Percentiles rank a stretch among this genome's conserved stretches.
These are phyloP conservation scores for Drosophila recens DNA, from an alignment of 2,888 invertebrate genomes.

Conservation along the genomic window DNA sequence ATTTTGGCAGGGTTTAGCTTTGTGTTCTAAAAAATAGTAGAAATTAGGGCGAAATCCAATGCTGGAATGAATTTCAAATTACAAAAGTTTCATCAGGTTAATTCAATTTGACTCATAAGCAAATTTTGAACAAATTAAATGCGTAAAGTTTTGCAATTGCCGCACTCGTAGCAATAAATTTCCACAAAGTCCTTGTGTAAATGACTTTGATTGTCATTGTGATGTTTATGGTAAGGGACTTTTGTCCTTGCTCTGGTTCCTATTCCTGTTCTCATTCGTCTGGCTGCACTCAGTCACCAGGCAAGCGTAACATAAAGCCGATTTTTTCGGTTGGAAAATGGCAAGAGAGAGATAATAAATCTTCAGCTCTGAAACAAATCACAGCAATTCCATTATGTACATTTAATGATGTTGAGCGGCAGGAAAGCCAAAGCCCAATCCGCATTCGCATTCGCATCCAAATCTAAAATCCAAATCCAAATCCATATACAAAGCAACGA, in stretches of 20 bases:
- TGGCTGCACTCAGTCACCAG: constrained; percentile 76
- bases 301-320: constrained; percentile 76
- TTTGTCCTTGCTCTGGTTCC: constrained; percentile 31
- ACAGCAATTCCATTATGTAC: constrained; percentile 79
- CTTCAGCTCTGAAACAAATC: constrained; percentile 73
- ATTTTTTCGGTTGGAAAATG: constrained; percentile 77
- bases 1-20: background rate
- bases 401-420: constrained; percentile 77
- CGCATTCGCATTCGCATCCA: constrained; percentile 14
- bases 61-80: constrained; percentile 24
- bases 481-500: constrained; percentile 62
- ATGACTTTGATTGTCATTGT: constrained; percentile 73
- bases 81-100: constrained; percentile 70
- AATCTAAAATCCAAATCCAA: constrained; percentile 34
- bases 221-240: constrained; percentile 33
- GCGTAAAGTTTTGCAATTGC: constrained; percentile 74
- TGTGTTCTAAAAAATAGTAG: background rate
- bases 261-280: constrained; percentile 34
- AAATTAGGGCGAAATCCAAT: constrained; percentile 2
- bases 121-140: constrained; percentile 76
- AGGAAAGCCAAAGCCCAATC: constrained; percentile 25
- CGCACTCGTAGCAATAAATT: constrained; percentile 69
- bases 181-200: constrained; percentile 70
- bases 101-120: constrained; percentile 74
- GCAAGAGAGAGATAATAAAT: constrained; percentile 72